Percentiles rank a stretch among this genome's conserved stretches.
phyloP scores from a whole-genome alignment of 2,888 invertebrate genomes.

The Apodemia zela region DNA sequence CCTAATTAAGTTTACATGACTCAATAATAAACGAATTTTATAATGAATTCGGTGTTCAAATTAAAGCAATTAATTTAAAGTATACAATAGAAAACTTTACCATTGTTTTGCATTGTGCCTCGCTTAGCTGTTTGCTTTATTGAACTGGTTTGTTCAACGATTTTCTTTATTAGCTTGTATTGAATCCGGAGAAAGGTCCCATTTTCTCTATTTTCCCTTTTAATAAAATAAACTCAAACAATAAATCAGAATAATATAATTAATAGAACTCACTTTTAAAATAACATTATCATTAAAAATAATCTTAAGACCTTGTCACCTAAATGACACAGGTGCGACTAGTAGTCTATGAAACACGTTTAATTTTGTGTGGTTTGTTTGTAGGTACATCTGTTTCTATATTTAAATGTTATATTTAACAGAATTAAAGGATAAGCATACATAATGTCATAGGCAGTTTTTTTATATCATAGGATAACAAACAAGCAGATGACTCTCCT shows the following conservation, averaged over 20 bases:
- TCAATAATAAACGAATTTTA: constrained; percentile 12
- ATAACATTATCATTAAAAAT: no score
- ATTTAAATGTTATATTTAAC: no score
- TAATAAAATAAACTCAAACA: constrained; percentile 30
- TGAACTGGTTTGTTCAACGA: constrained; percentile 65
- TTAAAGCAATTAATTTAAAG: constrained; percentile 70
- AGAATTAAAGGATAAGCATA: no score
- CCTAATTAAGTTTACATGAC: background rate
- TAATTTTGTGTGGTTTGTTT: no score
- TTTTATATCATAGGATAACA: no score
- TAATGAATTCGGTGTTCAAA: constrained; percentile 14
- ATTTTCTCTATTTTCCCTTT: constrained; percentile 39
- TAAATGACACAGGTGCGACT: no score
- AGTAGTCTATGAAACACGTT: no score
- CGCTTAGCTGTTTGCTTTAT: constrained; percentile 66
- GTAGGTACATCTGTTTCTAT: no score
- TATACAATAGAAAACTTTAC: constrained; percentile 72
- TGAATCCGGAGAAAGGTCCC: constrained; percentile 48
- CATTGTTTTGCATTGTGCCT: constrained; percentile 70
- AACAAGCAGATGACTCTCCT: no score
- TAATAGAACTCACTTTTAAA: background rate
- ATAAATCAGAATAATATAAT: background rate
- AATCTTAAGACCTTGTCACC: no score
- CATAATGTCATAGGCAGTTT: no score
- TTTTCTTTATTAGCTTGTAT: constrained; percentile 71